These are phyloP conservation scores for Tuberolachnus salignus DNA, from an alignment of 2,888 invertebrate genomes.

Conservation along the genomic window DNA sequence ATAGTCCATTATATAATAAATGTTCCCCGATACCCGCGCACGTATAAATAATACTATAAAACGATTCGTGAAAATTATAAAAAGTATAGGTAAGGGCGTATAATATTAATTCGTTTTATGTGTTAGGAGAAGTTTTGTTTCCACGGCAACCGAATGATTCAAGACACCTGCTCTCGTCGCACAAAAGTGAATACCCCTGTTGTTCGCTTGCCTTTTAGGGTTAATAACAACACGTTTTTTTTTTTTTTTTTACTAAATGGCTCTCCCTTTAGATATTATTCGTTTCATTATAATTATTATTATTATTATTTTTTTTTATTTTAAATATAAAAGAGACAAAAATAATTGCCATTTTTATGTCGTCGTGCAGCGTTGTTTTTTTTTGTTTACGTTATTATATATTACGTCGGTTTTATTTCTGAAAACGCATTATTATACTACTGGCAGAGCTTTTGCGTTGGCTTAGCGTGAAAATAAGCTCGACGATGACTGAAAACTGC, in stretches of 20 bases:
- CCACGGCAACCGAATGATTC: constrained; percentile 45
- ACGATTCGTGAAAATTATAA: background rate
- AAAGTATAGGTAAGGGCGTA: constrained; percentile 5
- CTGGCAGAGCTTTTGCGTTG: no score
- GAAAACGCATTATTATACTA: no score
- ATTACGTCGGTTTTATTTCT: no score
- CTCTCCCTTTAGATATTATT: constrained; percentile 14
- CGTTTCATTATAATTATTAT: constrained; percentile 2
- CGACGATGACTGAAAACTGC: no score
- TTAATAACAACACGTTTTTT: constrained; percentile 31
- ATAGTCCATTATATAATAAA: background rate
- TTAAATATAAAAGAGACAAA: no score
- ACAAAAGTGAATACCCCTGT: constrained; percentile 44
- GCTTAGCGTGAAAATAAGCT: no score
- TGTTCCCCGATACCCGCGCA: background rate
- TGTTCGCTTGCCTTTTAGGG: constrained; percentile 36
- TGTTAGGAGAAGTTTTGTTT: constrained; percentile 42
- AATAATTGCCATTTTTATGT: no score
- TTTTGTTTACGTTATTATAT: no score
- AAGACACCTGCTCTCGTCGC: constrained; percentile 30
- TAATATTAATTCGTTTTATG: constrained; percentile 30
- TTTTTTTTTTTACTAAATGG: no score
- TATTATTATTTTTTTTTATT: no score
- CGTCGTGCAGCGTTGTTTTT: no score
- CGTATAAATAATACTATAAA: constrained; percentile 7